Percentiles rank a stretch among this genome's conserved stretches.
These are phyloP conservation scores for Octodon degus DNA, from an alignment of 2,113 vertebrate species.

Conservation along the genomic window DNA sequence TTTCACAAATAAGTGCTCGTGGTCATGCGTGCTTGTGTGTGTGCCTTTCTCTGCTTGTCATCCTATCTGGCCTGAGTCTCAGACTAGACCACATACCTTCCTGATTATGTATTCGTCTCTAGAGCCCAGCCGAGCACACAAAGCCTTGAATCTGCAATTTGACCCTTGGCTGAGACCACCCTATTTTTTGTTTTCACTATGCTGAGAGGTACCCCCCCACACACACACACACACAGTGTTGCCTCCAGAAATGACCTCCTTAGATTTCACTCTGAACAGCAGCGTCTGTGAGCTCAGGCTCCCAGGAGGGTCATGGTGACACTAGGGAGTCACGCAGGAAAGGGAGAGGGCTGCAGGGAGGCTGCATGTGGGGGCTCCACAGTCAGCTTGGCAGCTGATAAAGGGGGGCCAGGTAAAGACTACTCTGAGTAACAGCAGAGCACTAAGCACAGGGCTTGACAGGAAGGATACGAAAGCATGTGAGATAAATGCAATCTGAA, in stretches of 20 bases:
- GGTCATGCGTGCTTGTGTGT: slow-evolving; percentile 67
- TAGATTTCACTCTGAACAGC: slow-evolving; percentile 66
- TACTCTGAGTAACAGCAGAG: background rate
- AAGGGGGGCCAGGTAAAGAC: background rate
- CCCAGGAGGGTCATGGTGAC: background rate
- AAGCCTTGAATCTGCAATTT: slow-evolving; percentile 77
- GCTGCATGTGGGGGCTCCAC: background rate
- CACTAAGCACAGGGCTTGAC: too few species aligned
- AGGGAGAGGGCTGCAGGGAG: background rate
- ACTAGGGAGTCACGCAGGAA: slow-evolving; percentile 17
- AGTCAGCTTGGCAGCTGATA: background rate
- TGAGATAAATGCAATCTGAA: background rate
- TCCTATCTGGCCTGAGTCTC: slow-evolving; percentile 80
- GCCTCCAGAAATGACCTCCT: slow-evolving; percentile 54
- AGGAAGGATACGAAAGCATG: background rate
- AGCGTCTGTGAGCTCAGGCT: slow-evolving; percentile 55
- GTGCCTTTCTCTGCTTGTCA: slow-evolving; percentile 60
- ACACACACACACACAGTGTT: background rate
- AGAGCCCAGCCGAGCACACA: slow-evolving; percentile 78
- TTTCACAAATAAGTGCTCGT: slow-evolving; percentile 77
- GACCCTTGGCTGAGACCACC: slow-evolving; percentile 79
- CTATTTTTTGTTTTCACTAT: slow-evolving; percentile 62
- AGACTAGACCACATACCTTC: slow-evolving; percentile 77
- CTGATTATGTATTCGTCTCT: slow-evolving; percentile 84
- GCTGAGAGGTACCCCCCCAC: slow-evolving; percentile 63